Evolutionary conservation across 2,888 invertebrate genomes (phyloP).

Genomic region (Drosophila flavopinicola): DNA sequence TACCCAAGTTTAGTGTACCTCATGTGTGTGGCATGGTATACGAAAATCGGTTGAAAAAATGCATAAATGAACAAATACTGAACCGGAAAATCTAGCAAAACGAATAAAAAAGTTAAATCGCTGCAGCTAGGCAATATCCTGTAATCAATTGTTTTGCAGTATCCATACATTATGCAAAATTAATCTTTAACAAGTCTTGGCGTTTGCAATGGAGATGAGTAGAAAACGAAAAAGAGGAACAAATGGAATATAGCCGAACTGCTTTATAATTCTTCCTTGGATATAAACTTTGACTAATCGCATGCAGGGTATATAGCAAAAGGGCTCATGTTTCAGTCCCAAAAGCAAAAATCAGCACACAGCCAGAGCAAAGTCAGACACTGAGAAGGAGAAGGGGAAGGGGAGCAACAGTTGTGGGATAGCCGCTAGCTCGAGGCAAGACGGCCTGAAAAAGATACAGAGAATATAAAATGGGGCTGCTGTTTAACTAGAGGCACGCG

Average conservation of each 20-base stretch:
- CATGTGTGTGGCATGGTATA: background rate
- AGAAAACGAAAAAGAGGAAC: background rate
- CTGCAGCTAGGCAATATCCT: slow-evolving; percentile 9
- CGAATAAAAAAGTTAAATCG: slow-evolving; percentile 9
- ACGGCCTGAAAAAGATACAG: slow-evolving; percentile 35
- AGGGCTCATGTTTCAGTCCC: slow-evolving; percentile 38
- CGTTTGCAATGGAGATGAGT: too few species aligned
- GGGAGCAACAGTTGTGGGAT: slow-evolving; percentile 11
- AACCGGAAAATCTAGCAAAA: slow-evolving; percentile 35
- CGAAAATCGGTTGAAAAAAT: slow-evolving; percentile 17
- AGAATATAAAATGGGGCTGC: background rate
- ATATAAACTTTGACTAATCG: background rate
- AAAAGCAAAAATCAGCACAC: slow-evolving; percentile 63
- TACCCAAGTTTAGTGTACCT: background rate
- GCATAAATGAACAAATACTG: slow-evolving; percentile 1
- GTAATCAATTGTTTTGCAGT: too few species aligned
- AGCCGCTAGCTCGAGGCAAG: slow-evolving; percentile 47
- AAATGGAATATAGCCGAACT: background rate
- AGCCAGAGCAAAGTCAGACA: background rate
- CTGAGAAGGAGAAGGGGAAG: background rate
- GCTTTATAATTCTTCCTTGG: too few species aligned
- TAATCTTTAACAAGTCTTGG: too few species aligned
- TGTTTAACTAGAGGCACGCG: slow-evolving; percentile 49
- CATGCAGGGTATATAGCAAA: slow-evolving; percentile 19
- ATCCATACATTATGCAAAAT: too few species aligned